A percentile compares a stretch with the other conserved stretches of the same genome.
phyloP scores from a whole-genome alignment of 2,888 invertebrate genomes.

The Pristionchus fissidentatus region DNA sequence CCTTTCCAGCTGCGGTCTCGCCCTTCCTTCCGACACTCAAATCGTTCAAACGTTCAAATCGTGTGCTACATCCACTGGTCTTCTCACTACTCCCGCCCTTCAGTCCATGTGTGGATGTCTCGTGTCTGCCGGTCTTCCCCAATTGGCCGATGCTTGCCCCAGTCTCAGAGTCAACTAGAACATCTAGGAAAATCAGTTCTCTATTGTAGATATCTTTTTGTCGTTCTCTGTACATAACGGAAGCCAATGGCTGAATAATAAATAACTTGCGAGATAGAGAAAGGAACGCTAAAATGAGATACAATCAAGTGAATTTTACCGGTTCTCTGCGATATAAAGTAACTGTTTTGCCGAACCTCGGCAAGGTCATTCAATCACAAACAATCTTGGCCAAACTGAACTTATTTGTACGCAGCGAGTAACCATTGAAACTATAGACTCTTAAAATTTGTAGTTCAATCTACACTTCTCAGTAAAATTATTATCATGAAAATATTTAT shows the following conservation, averaged over 20 bases:
- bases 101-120: constrained; percentile 22
- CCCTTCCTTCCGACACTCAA: constrained; percentile 46
- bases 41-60: constrained; percentile 30
- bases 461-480: no score
- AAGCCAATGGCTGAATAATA: not conserved
- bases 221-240: not conserved
- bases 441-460: no score
- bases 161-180: constrained; percentile 1
- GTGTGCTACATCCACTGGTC: constrained; percentile 23
- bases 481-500: not conserved
- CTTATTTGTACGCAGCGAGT: not conserved
- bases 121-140: constrained; percentile 26
- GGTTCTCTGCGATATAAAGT: constrained; percentile 9
- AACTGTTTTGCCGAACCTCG: constrained; percentile 1
- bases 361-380: constrained; percentile 22
- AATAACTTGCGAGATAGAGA: not conserved
- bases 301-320: constrained; percentile 1
- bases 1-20: constrained; percentile 30
- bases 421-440: no score
- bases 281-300: no score
- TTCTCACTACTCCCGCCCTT: constrained; percentile 19
- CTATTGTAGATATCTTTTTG: not conserved
- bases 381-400: constrained; percentile 18
- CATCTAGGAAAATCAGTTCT: no score
- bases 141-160: constrained; percentile 10